These are phyloP conservation scores for Lepidocyrtoides sp. DNA, from an alignment of 2,888 invertebrate genomes.

Conservation along the genomic window DNA sequence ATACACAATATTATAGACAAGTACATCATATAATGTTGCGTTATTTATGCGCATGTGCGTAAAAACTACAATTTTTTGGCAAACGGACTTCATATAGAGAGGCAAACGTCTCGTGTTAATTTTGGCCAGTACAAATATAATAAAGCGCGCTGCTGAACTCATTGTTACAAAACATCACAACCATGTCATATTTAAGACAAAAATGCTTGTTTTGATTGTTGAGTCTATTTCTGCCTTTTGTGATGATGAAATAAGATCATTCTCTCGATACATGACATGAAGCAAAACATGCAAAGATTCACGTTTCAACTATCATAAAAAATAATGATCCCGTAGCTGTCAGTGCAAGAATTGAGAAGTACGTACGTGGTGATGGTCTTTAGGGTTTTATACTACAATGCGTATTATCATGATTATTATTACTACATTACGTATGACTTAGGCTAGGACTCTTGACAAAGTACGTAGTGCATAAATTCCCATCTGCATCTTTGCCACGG, in stretches of 20 bases:
- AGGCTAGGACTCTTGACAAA: slow-evolving; percentile 21
- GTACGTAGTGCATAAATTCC: not conserved
- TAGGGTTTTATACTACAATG: slow-evolving; percentile 30
- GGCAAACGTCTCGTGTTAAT: not conserved
- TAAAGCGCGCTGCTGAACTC: not conserved
- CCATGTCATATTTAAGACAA: slow-evolving; percentile 50
- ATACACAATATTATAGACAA: not conserved
- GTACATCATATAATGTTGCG: not conserved
- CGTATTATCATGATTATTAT: slow-evolving; percentile 15
- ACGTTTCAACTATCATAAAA: slow-evolving; percentile 34
- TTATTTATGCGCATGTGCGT: slow-evolving; percentile 12
- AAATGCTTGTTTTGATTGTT: slow-evolving; percentile 34
- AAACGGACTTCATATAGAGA: too few relatives aligned
- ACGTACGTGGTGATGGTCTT: not conserved
- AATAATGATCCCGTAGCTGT: not conserved
- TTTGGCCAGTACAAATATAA: not conserved
- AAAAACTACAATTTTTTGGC: slow-evolving; percentile 21
- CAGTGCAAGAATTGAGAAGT: too few relatives aligned
- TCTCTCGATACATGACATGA: not conserved
- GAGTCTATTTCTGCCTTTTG: slow-evolving; percentile 31
- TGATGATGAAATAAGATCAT: slow-evolving; percentile 58
- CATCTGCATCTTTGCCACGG: slow-evolving; percentile 26
- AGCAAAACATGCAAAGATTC: slow-evolving; percentile 28
- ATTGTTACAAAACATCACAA: slow-evolving; percentile 66
- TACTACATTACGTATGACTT: not conserved